Base-by-base conservation (phyloP, 2,797 vertebrate genomes). In the Sphenopsis melanotis region DNA sequence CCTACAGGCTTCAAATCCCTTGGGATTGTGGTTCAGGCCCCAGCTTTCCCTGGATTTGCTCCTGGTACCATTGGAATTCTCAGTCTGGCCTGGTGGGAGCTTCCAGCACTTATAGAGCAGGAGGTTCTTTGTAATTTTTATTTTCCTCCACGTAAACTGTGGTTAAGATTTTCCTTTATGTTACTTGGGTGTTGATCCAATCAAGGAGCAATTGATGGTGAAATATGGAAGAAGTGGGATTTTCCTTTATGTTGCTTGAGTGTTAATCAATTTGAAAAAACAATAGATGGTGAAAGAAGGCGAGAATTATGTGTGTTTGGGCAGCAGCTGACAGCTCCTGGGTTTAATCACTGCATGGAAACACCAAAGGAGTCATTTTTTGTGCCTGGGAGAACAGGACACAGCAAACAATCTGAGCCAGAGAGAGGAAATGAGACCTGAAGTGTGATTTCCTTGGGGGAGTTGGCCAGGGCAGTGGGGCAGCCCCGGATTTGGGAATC, bases 291-390 rank as follows among this genome's bases (percentile, higher is more conserved):
- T n/a, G 15, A 32, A 36, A 24, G 34, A 22, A 39, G 39, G 18
- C 8, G 11, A 44, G 34, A 63, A 65, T 65, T 63, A 1, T 56
- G 55, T 47, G 65, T 27, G 26, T 84, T 60, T 68, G 50, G 57
- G 47, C 14, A 30, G 55, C 44, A 77, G 29, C 69, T 78, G 74
- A n/a, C 24, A 34, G 4, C 36, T 71, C 42, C 63, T 18, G 16
- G 3, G 5, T 49, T 74, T 76, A 36, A 34, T 32, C 18, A 10
- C 18, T 0, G 0, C 4, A 10, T n/a, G 60, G 39, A 63, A 53
- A 55, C 11, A 39, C 2, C 11, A 27, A 24, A 59, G 60, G 84
- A 74, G 23, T 49, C 3, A 1, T n/a, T 80, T 83, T 36, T 52
- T 9, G 55, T 56, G 47, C 59, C 6, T 18, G 30, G 47, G 24